Evolutionary conservation across 2,113 vertebrate species (phyloP), one percentile per base, ranked within the genome.

Genomic region (Leptocoma aspasia): DNA sequence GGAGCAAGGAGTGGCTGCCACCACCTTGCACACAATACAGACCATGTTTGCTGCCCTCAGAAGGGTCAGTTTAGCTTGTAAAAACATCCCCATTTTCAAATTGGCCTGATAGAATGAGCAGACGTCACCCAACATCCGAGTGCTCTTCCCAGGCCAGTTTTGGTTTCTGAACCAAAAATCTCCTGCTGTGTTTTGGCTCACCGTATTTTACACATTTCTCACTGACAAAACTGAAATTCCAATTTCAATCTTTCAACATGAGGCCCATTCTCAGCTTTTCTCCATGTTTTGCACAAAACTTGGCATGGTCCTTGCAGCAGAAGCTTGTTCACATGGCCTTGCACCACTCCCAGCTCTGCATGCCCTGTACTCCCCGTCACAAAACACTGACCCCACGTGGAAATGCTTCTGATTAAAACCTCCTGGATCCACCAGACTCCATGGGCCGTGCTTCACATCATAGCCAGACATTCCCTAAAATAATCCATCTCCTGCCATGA

Each of bases 61-160:
- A 83, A 26, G 22, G 28, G 45, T 59, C 42, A 39, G 7, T 35
- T 86, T 8, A 59, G 13, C n/a, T 68, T 49, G 15, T 17, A 17
- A 52, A 83, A 78, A 52, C 33, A 86, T 49, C 54, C 31, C 21
- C 1, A 5, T 13, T 49, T 90, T 47, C 47, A 75, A 37, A 42
- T 2, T 13, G 39, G 39, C 19, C 26, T 3, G 2, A 23, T 9
- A 0, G 1, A 10, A 18, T 14, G 22, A 70, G 39, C 28, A 41
- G 42, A 70, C 56, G 15, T 70, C 82, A 87, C 56, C 22, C 5
- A 0, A 35, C n/a, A 6, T 22, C 53, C 2, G 6, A 78, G 42
- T 19, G 23, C 18, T 66, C 71, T 54, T 73, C 54, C 42, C 1
- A 3, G 14, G 23, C 13, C 0, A 0, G 35, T 57, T 84, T 31